Evolutionary conservation across 1,140 invertebrate species (phyloP), one percentile per base, ranked within the genome.

Genomic region (Nylanderia fulva): DNA sequence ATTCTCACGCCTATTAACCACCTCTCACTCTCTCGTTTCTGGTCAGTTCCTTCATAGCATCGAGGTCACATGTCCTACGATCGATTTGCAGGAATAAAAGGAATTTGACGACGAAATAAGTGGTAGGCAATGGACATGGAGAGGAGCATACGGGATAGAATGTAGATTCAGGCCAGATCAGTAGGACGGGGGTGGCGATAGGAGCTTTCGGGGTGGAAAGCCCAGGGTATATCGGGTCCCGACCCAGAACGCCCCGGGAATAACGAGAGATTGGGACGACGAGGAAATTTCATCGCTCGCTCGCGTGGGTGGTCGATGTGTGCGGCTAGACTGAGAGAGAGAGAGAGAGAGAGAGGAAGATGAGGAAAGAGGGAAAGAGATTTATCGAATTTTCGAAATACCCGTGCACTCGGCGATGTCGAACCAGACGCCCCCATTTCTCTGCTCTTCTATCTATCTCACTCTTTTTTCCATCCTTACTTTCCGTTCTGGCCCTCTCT

Each of bases 381-480:
- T 91, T 90, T 91, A 92, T 91, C 90, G 90, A 86, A 91, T 92
- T 92, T 92, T 91, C 86, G 85, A 91, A 92, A 91, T 90, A 91
- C 90, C 87, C 86, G 83, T 84, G 89, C 82, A 86, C 88, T 90
- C 88, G 56, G 82, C 88, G 18, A 63, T 85, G 88, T 90, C 86
- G 84, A 90, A 90, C 84, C 79, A 90, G 88, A 87, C 88, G 82
- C 88, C 87, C 85, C 80, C 76, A 86, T 89, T 90, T 84, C 86
- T 88, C 58, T 80, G 56, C 58, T 60, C 39, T 76, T 72, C 77
- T 72, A 58, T 79, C 27, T 83, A 27, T 72, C 64, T 61, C 36
- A 18, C 18, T 61, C 71, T 74, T 80, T 76, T 60, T 75, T 77
- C 54, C 45, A 64, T 52, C 61, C 69, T 72, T 77, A 79, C 71